phyloP scores from a whole-genome alignment of 2,797 vertebrate species.

The Rhabdomys pumilio region DNA sequence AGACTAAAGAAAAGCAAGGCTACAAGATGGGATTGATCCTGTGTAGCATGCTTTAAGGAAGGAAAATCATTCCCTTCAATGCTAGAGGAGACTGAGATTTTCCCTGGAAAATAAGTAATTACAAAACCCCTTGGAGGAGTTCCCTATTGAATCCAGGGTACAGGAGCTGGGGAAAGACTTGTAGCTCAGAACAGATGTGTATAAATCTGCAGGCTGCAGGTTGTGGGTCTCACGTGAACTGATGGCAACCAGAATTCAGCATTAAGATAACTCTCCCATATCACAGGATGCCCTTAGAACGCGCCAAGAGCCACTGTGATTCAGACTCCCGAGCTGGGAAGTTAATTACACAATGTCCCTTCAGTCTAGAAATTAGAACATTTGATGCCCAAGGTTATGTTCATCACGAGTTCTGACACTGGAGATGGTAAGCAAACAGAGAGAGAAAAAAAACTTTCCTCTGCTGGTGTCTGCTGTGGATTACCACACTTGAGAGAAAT shows the following conservation, averaged over 20 bases:
- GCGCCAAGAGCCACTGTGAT: neutral
- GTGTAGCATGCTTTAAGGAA: neutral
- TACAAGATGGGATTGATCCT: neutral
- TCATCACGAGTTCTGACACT: neutral
- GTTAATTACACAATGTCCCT: neutral
- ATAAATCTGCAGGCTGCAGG: neutral
- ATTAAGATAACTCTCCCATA: neutral
- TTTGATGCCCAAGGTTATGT: neutral
- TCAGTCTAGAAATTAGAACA: constrained; percentile 2
- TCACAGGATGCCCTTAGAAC: neutral
- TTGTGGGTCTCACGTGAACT: neutral
- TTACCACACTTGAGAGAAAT: neutral
- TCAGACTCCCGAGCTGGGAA: neutral
- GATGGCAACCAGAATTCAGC: neutral
- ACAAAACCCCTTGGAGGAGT: neutral
- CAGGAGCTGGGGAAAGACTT: neutral
- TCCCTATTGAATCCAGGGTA: constrained; percentile 3
- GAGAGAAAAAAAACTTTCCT: neutral
- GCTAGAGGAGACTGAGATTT: neutral
- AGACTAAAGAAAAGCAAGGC: constrained; percentile 45
- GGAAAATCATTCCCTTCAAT: neutral
- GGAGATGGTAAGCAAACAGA: neutral
- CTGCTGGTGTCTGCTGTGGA: neutral
- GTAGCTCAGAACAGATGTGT: neutral
- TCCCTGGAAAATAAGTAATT: neutral